These are phyloP conservation scores for Acanthosepion pharaonis DNA, from an alignment of 2,888 invertebrate genomes.

Conservation along the genomic window DNA sequence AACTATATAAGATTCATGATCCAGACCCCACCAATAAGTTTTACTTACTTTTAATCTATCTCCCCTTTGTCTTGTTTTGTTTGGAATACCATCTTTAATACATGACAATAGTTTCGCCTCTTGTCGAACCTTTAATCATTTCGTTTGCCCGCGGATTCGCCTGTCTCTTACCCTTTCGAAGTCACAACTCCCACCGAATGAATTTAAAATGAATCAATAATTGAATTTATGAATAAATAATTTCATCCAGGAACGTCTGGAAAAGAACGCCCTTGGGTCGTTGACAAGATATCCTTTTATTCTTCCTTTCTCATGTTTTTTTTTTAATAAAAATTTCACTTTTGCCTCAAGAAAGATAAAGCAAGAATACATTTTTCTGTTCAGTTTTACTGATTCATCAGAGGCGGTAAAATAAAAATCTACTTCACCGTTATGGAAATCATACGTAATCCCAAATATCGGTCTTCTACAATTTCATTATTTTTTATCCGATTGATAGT, in stretches of 20 bases:
- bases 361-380: no score
- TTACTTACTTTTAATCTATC: no score
- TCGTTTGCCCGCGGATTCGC: not conserved
- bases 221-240: conserved; percentile 1
- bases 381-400: no score
- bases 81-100: not conserved
- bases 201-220: not conserved
- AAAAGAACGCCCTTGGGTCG: not conserved
- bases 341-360: no score
- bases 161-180: not conserved
- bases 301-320: not conserved
- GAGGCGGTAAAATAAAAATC: no score
- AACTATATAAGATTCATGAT: no score
- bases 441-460: no score
- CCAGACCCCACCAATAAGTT: no score
- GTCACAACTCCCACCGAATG: conserved; percentile 12
- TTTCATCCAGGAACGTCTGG: not conserved
- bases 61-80: not conserved
- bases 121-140: conserved; percentile 33
- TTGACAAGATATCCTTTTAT: not conserved
- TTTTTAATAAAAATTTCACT: no score
- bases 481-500: no score
- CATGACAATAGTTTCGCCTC: not conserved
- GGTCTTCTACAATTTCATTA: no score
- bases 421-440: no score